phyloP scores from a whole-genome alignment of 2,888 invertebrate genomes.

The Pterostichus madidus region DNA sequence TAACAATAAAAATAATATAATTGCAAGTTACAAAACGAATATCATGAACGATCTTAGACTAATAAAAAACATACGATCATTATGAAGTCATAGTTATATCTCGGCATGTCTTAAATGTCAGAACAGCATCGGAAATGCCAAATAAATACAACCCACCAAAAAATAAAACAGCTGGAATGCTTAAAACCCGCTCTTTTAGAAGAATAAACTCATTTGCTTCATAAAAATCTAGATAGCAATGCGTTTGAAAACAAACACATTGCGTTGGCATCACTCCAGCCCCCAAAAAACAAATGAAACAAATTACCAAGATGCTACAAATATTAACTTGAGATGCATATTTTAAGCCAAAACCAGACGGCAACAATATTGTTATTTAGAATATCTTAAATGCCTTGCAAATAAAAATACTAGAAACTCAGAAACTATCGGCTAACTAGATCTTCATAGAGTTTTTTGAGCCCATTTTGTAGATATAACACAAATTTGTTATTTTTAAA shows the following conservation, averaged over 20 bases:
- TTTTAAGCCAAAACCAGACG: conserved; percentile 51
- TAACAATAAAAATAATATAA: neutral
- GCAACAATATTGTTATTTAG: conserved; percentile 28
- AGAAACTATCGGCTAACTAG: too few species aligned
- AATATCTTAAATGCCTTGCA: neutral
- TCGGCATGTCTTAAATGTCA: neutral
- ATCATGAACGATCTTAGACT: neutral
- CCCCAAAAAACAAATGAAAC: conserved; percentile 52
- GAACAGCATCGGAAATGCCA: conserved; percentile 50
- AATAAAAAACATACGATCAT: neutral
- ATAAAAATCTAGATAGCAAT: conserved; percentile 56
- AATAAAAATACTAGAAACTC: neutral
- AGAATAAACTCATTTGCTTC: conserved; percentile 64
- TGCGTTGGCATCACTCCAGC: conserved; percentile 58
- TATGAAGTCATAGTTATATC: neutral
- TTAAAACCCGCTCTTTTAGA: conserved; percentile 57
- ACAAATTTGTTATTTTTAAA: too few species aligned
- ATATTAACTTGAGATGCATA: conserved; percentile 58
- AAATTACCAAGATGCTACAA: conserved; percentile 60
- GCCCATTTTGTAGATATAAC: too few species aligned
- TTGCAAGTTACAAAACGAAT: neutral
- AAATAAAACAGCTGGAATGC: conserved; percentile 53
- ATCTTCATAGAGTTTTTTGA: too few species aligned
- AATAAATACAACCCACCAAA: conserved; percentile 57
- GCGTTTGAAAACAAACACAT: conserved; percentile 62